Evolutionary conservation across 2,797 vertebrate species (phyloP), one percentile per base, ranked within the genome.

Genomic region (Pogoniulus pusillus): DNA sequence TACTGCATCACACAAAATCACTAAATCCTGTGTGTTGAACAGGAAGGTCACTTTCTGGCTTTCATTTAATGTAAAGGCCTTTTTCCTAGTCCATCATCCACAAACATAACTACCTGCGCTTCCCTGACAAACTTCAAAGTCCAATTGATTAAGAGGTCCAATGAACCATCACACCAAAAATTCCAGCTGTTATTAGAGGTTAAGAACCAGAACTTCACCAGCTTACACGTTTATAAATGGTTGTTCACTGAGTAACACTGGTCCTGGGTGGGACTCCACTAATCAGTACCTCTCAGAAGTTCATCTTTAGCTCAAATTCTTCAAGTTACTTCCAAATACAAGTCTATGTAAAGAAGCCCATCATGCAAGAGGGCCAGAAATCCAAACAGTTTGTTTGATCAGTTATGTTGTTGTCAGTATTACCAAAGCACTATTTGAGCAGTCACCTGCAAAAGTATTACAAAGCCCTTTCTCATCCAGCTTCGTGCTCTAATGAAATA

Each of bases 401-500:
- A 83, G 26, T 65, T 47, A 2, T 5, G 20, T 16, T 39, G 35
- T 32, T 41, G 64, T 53, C 57, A 30, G 4, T n/a, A 5, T 51
- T 18, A 54, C 14, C 39, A 47, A 77, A 69, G n/a, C 15, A 37
- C 26, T 66, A 30, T 43, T 73, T 68, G 64, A 82, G 32, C 32
- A 70, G 34, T 16, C 57, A 79, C 39, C 58, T 49, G 29, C 39
- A 58, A 60, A 27, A 30, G 35, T 19, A 69, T 30, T 85, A 77
- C 45, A 54, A 43, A 69, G 27, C 37, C 37, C n/a, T 22, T 74
- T 89, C 82, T 72, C 82, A 92, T 92, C 51, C 66, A 62, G 16
- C 18, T 85, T 88, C 63, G 72, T 26, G 70, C 82, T 45, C 63
- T 58, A 51, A 59, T 75, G 70, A 94, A 93, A 72, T n/a, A 90